phyloP scores from a whole-genome alignment of 2,113 vertebrate genomes.

The Bombycilla garrulus region DNA sequence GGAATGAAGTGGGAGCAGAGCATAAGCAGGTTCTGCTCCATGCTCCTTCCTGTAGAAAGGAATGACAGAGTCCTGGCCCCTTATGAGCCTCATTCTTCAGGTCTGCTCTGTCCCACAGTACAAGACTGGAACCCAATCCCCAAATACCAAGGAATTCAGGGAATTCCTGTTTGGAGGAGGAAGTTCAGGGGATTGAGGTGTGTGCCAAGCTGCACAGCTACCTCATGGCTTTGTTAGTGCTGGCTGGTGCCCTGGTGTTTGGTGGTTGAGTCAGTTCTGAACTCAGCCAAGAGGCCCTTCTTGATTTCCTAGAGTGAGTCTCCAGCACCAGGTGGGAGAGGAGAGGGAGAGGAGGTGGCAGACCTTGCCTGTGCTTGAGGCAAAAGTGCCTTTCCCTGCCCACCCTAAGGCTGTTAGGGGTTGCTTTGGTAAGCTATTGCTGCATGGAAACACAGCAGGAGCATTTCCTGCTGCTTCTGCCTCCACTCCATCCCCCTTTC shows the following conservation, averaged over 20 bases:
- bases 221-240: neutral
- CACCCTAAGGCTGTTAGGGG: neutral
- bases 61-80: fast-evolving
- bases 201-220: neutral
- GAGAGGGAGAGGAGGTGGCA: neutral
- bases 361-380: neutral
- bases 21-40: neutral
- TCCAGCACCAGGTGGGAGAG: neutral
- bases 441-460: neutral
- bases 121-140: neutral
- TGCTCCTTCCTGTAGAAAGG: neutral
- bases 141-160: neutral
- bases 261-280: neutral
- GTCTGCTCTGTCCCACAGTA: neutral
- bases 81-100: neutral
- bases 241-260: neutral
- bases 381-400: neutral
- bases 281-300: too few species aligned
- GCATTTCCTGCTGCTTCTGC: neutral
- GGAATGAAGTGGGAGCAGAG: neutral
- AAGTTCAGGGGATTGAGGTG: neutral
- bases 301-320: neutral
- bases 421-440: neutral
- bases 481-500: neutral
- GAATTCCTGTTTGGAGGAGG: neutral